These are phyloP conservation scores for Hemichromis elongatus DNA, from an alignment of 2,113 vertebrate species.

Conservation along the genomic window DNA sequence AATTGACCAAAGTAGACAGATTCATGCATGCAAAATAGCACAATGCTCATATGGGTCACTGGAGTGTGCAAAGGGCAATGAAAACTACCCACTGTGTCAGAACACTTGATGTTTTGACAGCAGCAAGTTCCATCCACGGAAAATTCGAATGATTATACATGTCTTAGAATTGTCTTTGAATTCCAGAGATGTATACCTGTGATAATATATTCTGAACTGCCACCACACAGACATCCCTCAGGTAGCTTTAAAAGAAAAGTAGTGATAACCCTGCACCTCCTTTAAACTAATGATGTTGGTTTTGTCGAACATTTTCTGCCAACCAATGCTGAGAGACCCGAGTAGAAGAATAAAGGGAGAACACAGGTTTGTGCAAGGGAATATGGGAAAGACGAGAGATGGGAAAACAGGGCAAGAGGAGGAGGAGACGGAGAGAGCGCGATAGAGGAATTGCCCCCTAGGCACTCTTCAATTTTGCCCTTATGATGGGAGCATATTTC, in stretches of 20 bases:
- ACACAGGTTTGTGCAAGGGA: neutral
- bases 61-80: neutral
- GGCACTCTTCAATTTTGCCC: conserved; percentile 58
- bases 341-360: neutral
- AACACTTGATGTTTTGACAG: neutral
- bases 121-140: neutral
- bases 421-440: conserved; percentile 11
- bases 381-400: neutral
- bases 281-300: neutral
- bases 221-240: neutral
- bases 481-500: conserved; percentile 62
- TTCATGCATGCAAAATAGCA: neutral
- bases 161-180: neutral
- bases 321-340: neutral
- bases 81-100: neutral
- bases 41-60: neutral
- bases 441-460: conserved; percentile 45
- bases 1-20: neutral
- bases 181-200: neutral
- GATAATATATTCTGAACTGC: neutral
- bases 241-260: neutral
- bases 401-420: conserved; percentile 46
- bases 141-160: neutral
- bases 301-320: neutral
- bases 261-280: neutral